A percentile compares a stretch with the other conserved stretches of the same genome.
Conservation (phyloP, 2,888 invertebrate species). For the Lepetodrilus schrolli region DNA sequence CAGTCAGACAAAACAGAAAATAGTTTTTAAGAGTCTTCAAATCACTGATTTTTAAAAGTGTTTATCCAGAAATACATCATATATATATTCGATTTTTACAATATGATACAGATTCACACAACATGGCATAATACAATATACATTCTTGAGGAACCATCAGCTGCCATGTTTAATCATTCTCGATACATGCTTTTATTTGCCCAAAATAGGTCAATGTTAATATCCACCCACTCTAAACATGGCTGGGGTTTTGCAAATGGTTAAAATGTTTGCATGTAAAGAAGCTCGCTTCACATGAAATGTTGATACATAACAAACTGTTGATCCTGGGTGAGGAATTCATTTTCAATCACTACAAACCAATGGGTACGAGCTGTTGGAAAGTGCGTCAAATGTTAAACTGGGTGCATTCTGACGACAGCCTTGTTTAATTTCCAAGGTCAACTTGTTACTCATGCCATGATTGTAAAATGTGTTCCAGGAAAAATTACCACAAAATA, state of each 20-base stretch:
- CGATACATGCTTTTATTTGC: neutral
- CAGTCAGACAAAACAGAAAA: constrained; percentile 24
- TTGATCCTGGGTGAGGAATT: neutral
- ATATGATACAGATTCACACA: constrained; percentile 24
- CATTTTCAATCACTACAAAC: constrained; percentile 18
- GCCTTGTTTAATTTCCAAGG: too few relatives aligned
- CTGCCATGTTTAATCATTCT: constrained; percentile 15
- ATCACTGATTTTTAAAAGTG: constrained; percentile 22
- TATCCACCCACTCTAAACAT: neutral
- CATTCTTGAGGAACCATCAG: constrained; percentile 11
- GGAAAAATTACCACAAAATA: too few relatives aligned
- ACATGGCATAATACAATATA: constrained; percentile 26
- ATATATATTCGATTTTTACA: constrained; percentile 26
- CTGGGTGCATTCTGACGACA: too few relatives aligned
- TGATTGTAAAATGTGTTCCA: too few relatives aligned
- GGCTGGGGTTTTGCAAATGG: neutral
- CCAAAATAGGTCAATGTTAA: neutral
- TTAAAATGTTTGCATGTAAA: neutral
- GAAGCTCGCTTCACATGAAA: neutral
- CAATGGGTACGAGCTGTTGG: neutral
- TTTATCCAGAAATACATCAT: constrained; percentile 20
- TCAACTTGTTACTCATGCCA: too few relatives aligned
- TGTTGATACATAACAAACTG: constrained; percentile 5
- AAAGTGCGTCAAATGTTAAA: too few relatives aligned
- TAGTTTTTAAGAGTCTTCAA: constrained; percentile 24